Base-by-base conservation (phyloP, 2,113 vertebrate species). In the Nipponia nippon region DNA sequence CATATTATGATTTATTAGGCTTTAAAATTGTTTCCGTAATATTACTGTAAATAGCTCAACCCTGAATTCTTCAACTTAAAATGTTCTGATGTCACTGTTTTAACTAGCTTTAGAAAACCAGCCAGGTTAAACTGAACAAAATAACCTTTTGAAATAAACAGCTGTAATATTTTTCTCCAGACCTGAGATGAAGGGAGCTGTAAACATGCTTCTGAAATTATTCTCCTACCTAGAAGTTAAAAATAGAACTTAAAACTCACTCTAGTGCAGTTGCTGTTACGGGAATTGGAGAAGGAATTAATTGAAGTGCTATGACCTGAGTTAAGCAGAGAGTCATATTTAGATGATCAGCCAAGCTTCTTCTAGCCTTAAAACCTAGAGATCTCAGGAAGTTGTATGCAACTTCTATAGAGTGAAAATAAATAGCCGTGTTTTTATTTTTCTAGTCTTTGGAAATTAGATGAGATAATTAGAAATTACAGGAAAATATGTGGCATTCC, bases 231-330 rank as follows among this genome's bases (percentile, higher is more conserved):
- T 92, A 15, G 66, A 85, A 90, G 67, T 65, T 91, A 90, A 83
- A n/a, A 21, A 79, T 83, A 70, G 55, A 85, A 66, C 34, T 90
- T n/a, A 32, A 13, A 20, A 66, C n/a, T 71, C 69, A 42, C 21
- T 81, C 8, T 66, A 87, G 40, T 79, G 94, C 44, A 32, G 19
- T 83, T 84, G 50, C 81, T 83, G 73, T 76, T 89, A 62, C 5
- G 72, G 84, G 94, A 96, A 80, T 77, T 83, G 93, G 32, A 59
- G 52, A 87, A 69, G 30, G 34, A 95, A 85, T 84, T 93, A 95
- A 89, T 58, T 90, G 86, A 94, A 87, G 52, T 87, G 55, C 72
- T 90, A 3, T 76, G 93, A 87, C 83, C 73, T 36, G 70, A 85
- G 73, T 89, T 83, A 77, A 89, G 29, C 40, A 65, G 38, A 16